Evolutionary conservation across 2,888 invertebrate species (phyloP).

Genomic region (Drosophila rellima): DNA sequence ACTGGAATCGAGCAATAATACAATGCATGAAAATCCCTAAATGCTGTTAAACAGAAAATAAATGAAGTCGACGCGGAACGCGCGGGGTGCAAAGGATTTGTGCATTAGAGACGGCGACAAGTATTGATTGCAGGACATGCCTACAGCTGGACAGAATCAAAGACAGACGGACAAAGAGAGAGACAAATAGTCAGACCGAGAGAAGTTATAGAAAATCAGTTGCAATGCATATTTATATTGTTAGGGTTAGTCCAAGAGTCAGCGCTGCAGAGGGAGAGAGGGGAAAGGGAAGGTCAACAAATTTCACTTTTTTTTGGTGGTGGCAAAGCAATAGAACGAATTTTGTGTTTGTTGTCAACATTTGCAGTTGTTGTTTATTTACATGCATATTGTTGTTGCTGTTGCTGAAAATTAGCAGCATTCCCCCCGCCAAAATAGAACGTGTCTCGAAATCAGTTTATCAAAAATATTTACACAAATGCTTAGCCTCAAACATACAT

Average conservation of each 20-base stretch:
- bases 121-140: slow-evolving; percentile 71
- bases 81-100: slow-evolving; percentile 67
- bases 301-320: slow-evolving; percentile 58
- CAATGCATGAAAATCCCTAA: slow-evolving; percentile 78
- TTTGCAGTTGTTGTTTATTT: slow-evolving; percentile 70
- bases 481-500: slow-evolving; percentile 63
- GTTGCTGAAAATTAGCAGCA: slow-evolving; percentile 68
- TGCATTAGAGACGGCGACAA: slow-evolving; percentile 67
- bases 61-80: slow-evolving; percentile 68
- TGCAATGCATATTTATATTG: slow-evolving; percentile 32
- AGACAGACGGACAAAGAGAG: slow-evolving; percentile 31
- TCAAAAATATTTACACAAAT: slow-evolving; percentile 76
- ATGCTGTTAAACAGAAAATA: slow-evolving; percentile 82
- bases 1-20: slow-evolving; percentile 67
- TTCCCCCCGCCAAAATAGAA: slow-evolving; percentile 13
- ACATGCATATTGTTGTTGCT: slow-evolving; percentile 39
- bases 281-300: slow-evolving; percentile 34
- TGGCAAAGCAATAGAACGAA: slow-evolving; percentile 37
- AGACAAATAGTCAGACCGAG: slow-evolving; percentile 27
- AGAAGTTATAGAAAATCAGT: slow-evolving; percentile 49
- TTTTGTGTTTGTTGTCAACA: slow-evolving; percentile 60
- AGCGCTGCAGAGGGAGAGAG: not conserved
- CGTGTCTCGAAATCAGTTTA: slow-evolving; percentile 69
- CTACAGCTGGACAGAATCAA: slow-evolving; percentile 35
- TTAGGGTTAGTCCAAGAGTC: slow-evolving; percentile 41